Conservation (phyloP, 1,140 invertebrate species). For the Pseudomyrmex flavicornis region DNA sequence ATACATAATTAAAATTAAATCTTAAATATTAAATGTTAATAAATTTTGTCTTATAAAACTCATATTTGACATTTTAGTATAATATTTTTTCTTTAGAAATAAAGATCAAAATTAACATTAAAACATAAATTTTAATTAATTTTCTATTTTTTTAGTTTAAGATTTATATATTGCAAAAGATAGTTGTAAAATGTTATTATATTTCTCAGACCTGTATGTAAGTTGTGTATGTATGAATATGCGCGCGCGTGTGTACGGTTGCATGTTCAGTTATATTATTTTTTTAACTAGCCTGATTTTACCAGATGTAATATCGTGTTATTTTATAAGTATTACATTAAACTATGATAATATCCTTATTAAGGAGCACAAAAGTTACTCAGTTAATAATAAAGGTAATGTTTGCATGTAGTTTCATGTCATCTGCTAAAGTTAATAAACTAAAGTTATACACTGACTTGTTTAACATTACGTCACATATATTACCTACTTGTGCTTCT, state of each 20-base stretch:
- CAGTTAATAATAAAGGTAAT: slow-evolving; percentile 2
- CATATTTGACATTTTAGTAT: no score
- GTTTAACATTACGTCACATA: background rate
- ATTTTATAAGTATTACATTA: background rate
- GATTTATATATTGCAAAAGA: no score
- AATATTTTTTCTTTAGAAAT: no score
- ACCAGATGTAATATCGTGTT: background rate
- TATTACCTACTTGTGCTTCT: background rate
- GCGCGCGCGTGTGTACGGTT: background rate
- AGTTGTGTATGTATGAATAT: no score
- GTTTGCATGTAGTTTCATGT: background rate
- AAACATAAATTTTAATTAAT: no score
- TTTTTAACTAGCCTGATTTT: background rate
- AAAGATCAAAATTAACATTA: no score
- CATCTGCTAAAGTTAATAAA: background rate
- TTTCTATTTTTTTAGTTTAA: background rate
- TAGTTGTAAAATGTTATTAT: no score
- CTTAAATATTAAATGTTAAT: no score
- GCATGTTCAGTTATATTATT: background rate
- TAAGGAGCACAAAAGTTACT: background rate
- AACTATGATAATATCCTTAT: slow-evolving; percentile 11
- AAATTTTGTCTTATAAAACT: no score
- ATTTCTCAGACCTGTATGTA: no score
- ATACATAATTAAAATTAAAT: background rate
- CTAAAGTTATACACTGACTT: background rate